Evolutionary conservation across 2,888 invertebrate species (phyloP).

Genomic region (Crossocerus cetratus): DNA sequence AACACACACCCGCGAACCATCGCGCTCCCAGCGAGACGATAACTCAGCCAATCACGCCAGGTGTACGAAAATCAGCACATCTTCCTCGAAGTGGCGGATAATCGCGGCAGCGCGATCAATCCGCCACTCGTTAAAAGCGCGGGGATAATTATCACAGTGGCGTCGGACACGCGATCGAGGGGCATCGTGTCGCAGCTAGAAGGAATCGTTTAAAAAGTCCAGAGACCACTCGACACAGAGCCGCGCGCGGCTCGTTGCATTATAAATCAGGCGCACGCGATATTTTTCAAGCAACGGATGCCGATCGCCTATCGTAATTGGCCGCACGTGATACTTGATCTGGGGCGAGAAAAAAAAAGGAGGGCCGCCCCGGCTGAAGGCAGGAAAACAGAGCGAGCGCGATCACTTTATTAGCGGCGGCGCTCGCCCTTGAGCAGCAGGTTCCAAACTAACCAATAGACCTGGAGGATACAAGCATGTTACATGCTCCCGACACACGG

Average conservation of each 20-base stretch:
- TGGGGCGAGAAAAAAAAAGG: constrained; percentile 21
- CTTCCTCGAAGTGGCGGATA: no score
- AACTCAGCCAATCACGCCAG: no score
- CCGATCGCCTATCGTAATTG: constrained; percentile 52
- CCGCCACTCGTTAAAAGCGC: constrained; percentile 49
- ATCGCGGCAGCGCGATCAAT: constrained; percentile 36
- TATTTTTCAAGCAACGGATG: constrained; percentile 31
- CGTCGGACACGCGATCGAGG: constrained; percentile 7
- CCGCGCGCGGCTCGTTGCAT: constrained; percentile 39
- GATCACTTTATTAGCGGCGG: constrained; percentile 36
- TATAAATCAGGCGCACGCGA: constrained; percentile 54
- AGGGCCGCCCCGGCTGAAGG: no score
- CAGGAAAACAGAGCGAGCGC: constrained; percentile 1
- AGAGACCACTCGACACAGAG: constrained; percentile 8
- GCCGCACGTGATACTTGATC: constrained; percentile 29
- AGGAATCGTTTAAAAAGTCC: constrained; percentile 22
- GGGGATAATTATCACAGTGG: constrained; percentile 54
- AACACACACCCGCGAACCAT: no score
- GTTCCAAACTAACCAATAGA: no score
- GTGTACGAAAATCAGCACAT: no score
- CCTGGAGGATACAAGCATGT: no score
- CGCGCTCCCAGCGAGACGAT: no score
- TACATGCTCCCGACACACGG: no score
- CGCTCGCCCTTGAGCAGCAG: no score
- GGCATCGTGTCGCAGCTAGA: constrained; percentile 18